phyloP scores from a whole-genome alignment of 1,140 invertebrate species.

The Papilio aristodemus region DNA sequence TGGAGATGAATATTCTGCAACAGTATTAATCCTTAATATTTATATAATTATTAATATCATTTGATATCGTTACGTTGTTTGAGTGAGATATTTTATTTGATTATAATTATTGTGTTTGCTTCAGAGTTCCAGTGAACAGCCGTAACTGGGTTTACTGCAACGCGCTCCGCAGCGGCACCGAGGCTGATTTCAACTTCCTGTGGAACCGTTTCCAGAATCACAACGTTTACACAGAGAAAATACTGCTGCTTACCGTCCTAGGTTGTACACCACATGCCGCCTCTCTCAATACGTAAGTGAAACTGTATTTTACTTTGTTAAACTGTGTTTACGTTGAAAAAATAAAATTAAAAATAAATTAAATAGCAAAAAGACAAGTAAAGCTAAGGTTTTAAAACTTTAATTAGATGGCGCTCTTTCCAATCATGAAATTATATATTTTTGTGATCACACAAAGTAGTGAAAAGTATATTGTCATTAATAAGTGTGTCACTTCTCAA shows the following conservation, averaged over 20 bases:
- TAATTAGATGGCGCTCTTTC: too few species aligned
- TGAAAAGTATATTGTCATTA: too few species aligned
- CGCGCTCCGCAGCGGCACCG: slow-evolving; percentile 76
- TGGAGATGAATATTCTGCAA: too few species aligned
- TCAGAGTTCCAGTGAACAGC: slow-evolving; percentile 80
- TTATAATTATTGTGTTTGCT: slow-evolving; percentile 29
- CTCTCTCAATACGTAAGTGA: slow-evolving; percentile 75
- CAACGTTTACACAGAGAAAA: slow-evolving; percentile 78
- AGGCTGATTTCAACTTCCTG: slow-evolving; percentile 76
- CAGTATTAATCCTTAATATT: too few species aligned
- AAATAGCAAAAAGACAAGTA: neutral
- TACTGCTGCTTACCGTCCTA: slow-evolving; percentile 75
- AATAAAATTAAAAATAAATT: neutral
- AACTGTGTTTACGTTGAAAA: neutral
- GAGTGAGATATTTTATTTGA: too few species aligned
- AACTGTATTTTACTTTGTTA: neutral
- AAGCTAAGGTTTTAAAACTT: too few species aligned
- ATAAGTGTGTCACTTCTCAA: too few species aligned
- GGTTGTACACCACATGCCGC: slow-evolving; percentile 75
- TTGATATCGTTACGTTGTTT: too few species aligned
- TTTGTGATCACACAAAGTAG: too few species aligned
- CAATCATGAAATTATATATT: too few species aligned
- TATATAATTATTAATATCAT: too few species aligned
- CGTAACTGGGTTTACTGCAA: slow-evolving; percentile 83
- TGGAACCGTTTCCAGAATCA: slow-evolving; percentile 76